Base-by-base conservation (phyloP, 1,140 invertebrate genomes). In the Steinernema khuongi region DNA sequence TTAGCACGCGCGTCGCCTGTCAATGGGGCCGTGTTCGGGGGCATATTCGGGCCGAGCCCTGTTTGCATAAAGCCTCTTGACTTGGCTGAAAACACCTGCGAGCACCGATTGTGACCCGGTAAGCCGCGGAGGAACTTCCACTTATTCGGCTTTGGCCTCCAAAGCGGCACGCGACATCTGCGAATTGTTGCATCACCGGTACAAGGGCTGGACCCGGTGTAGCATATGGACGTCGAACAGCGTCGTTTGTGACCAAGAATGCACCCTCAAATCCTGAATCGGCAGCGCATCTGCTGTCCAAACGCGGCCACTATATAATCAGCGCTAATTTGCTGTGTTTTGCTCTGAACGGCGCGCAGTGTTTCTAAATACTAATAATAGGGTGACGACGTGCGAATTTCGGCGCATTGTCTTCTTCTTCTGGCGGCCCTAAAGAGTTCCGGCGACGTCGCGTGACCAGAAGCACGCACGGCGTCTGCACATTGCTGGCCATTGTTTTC, bases 21-120 rank as follows among this genome's bases (percentile, higher is more conserved):
- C 50, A 60, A 2, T 26, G 7, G 50, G 50, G 7, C 7, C 50
- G 36, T 14, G 50, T 26, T 22, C 14, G 11, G 2, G 50, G 26
- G 22, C 50, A 14, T 26, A 60, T 60, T n/a, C 50, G 50, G 22
- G 50, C 2, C 26, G 14, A 26, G 11, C 7, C 50, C 26, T 60
- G 50, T 60, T 60, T 60, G 50, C 50, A 60, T 60, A 60, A 60
- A 60, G 50, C 50, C 50, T 14, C 50, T 60, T 60, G 50, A 60
- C 50, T 60, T 22, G 50, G 14, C 50, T 60, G 4, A 11, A 60
- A 60, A 60, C 50, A 60, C 50, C 50, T 60, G 50, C 50, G 50
- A 60, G 14, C 50, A 60, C 50, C 50, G 50, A n/a, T 11, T 7
- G 4, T 60, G 50, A 60, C 50, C 50, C 50, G 4, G 14, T 26